Percentiles rank a stretch among this genome's conserved stretches.
phyloP scores from a whole-genome alignment of 1,140 invertebrate species.

The Drosophila equinoxialis region DNA sequence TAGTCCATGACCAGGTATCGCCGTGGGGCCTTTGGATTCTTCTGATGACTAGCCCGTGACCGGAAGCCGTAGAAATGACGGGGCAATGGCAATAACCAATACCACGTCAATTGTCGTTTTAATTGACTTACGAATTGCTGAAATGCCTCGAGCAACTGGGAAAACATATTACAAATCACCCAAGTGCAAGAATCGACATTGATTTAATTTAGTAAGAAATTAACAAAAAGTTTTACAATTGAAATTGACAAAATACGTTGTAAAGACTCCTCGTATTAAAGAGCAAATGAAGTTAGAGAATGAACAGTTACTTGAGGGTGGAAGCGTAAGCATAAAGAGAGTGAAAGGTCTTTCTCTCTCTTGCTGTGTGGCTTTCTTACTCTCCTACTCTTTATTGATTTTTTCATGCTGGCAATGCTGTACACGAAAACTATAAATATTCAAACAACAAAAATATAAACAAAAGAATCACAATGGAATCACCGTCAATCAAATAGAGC shows the following conservation, averaged over 20 bases:
- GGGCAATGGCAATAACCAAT: slow-evolving; percentile 52
- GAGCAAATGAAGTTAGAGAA: slow-evolving; percentile 31
- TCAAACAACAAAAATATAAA: slow-evolving; percentile 43
- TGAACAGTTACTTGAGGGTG: slow-evolving; percentile 9
- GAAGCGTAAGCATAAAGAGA: slow-evolving; percentile 14
- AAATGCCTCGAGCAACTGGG: slow-evolving; percentile 57
- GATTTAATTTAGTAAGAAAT: not conserved
- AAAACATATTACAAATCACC: slow-evolving; percentile 47
- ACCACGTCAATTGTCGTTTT: slow-evolving; percentile 64
- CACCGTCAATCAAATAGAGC: not conserved
- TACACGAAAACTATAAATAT: slow-evolving; percentile 18
- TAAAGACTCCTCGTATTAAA: slow-evolving; percentile 36
- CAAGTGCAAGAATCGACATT: not conserved
- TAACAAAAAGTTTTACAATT: slow-evolving; percentile 1
- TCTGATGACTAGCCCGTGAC: slow-evolving; percentile 46
- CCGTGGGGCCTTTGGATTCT: slow-evolving; percentile 35
- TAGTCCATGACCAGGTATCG: slow-evolving; percentile 75
- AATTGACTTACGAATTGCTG: slow-evolving; percentile 70
- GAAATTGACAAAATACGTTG: slow-evolving; percentile 32
- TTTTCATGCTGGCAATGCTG: slow-evolving; percentile 62
- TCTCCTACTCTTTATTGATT: slow-evolving; percentile 60
- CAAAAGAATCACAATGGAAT: slow-evolving; percentile 18
- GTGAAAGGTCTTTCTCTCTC: not conserved
- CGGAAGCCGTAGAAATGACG: slow-evolving; percentile 64
- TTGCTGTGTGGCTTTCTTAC: not conserved